phyloP scores from a whole-genome alignment of 2,888 invertebrate species.

The Scaptomyza reducta region DNA sequence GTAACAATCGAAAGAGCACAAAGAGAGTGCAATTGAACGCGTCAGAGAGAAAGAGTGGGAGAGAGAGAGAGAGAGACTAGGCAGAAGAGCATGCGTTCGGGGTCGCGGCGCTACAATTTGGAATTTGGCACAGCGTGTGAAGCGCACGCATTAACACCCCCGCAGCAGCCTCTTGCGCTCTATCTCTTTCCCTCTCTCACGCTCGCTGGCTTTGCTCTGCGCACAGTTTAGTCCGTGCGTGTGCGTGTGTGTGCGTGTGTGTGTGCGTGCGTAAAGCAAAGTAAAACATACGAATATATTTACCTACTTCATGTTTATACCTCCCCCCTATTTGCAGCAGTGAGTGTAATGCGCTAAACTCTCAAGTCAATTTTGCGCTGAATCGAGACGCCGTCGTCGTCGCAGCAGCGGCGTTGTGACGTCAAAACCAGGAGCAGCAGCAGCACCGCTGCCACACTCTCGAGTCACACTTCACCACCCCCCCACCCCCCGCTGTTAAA shows the following conservation, averaged over 20 bases:
- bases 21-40: slow-evolving; percentile 35
- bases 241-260: slow-evolving; percentile 20
- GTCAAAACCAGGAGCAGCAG: slow-evolving; percentile 55
- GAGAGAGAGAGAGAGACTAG: slow-evolving; percentile 16
- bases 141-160: slow-evolving; percentile 66
- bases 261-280: slow-evolving; percentile 17
- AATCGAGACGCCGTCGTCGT: slow-evolving; percentile 49
- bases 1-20: slow-evolving; percentile 39
- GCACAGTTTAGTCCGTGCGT: slow-evolving; percentile 8
- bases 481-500: slow-evolving; percentile 1
- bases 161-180: slow-evolving; percentile 33
- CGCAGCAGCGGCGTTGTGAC: slow-evolving; percentile 60
- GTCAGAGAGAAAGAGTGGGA: slow-evolving; percentile 11
- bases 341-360: slow-evolving; percentile 63
- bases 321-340: slow-evolving; percentile 34
- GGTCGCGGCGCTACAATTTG: slow-evolving; percentile 40
- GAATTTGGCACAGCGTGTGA: slow-evolving; percentile 67
- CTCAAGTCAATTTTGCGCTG: slow-evolving; percentile 61
- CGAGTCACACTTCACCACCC: slow-evolving; percentile 28
- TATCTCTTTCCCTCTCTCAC: slow-evolving; percentile 11
- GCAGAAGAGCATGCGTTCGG: slow-evolving; percentile 40
- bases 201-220: slow-evolving; percentile 15
- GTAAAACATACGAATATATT: slow-evolving; percentile 22
- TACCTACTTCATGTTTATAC: slow-evolving; percentile 4
- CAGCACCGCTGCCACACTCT: slow-evolving; percentile 35